These are phyloP conservation scores for Corythornis vintsioides DNA, from an alignment of 2,113 vertebrate species.

Conservation along the genomic window DNA sequence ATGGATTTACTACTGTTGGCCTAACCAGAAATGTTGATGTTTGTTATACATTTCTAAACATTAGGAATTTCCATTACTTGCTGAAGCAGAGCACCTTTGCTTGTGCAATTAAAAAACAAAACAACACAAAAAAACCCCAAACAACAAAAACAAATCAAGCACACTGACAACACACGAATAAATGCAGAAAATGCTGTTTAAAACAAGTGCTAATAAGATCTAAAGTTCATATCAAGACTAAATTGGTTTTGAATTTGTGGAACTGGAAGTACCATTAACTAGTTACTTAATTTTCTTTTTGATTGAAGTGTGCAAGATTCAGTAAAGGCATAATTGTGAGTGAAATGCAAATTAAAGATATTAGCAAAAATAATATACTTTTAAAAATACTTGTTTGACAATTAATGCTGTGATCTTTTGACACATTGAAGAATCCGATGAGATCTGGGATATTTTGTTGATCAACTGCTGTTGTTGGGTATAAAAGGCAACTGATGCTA, in stretches of 20 bases:
- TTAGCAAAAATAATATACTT: neutral
- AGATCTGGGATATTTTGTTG: neutral
- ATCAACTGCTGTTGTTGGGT: neutral
- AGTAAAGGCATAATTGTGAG: conserved; percentile 32
- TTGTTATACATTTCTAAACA: neutral
- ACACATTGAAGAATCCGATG: neutral
- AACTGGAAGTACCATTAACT: conserved; percentile 44
- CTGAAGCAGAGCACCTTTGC: neutral
- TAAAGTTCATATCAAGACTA: conserved; percentile 31
- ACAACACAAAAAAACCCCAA: no score
- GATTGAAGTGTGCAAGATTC: conserved; percentile 26
- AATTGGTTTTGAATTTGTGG: conserved; percentile 55
- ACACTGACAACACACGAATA: neutral
- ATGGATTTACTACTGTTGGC: neutral
- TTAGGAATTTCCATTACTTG: neutral
- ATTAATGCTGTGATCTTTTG: neutral
- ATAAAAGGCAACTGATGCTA: neutral
- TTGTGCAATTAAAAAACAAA: neutral
- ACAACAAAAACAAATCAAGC: neutral
- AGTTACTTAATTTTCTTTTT: conserved; percentile 63
- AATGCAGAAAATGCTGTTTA: conserved; percentile 16
- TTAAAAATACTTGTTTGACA: neutral
- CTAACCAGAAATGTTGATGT: neutral
- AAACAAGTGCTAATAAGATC: conserved; percentile 8
- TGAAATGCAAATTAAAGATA: conserved; percentile 27